Base-by-base conservation (phyloP, 2,888 invertebrate species). In the Drosophila kuntzei region DNA sequence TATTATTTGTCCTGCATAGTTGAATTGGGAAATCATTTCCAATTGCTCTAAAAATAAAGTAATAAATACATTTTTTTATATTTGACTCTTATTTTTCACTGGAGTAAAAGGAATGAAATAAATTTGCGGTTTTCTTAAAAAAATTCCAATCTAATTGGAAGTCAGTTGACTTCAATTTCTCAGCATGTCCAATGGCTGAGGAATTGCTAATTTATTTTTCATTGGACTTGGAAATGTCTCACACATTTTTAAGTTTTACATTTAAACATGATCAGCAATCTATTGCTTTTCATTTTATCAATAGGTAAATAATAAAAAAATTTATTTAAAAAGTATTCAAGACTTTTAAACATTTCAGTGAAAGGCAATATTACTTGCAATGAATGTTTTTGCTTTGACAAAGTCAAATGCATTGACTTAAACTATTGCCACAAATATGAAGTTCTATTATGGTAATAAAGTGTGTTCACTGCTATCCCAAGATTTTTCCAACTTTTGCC, bases 351-450 rank as follows among this genome's bases (percentile, higher is more conserved):
- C 1, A 6, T 47, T 44, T 12, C 8, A 57, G 63, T 20, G 16
- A 6, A 36, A 18, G 11, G 7, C n/a, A 3, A 1, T 44, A 44
- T 16, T 2, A 8, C 0, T 0, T 70, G 70, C 55, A 75, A 70
- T 32, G 61, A 65, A 50, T 75, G 62, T 27, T 70, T 70, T 29
- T 70, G 70, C 51, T 53, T 32, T 22, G 44, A 44, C 2, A 16
- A 44, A 44, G 25, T 9, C 8, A 44, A 11, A 0, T 2, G 8
- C 1, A 9, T 18, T 27, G 8, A 0, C 8, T 4, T 5, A 1
- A 11, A 0, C 3, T 32, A 37, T 5, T 71, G 67, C 14, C 46
- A 62, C 1, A 47, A 39, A 25, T 71, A 51, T 53, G 55, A 53
- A 64, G 16, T 69, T 47, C 11, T 59, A 18, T 34, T 62, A 57